Evolutionary conservation across 2,797 vertebrate genomes (phyloP).

Genomic region (Carcharodon carcharias): DNA sequence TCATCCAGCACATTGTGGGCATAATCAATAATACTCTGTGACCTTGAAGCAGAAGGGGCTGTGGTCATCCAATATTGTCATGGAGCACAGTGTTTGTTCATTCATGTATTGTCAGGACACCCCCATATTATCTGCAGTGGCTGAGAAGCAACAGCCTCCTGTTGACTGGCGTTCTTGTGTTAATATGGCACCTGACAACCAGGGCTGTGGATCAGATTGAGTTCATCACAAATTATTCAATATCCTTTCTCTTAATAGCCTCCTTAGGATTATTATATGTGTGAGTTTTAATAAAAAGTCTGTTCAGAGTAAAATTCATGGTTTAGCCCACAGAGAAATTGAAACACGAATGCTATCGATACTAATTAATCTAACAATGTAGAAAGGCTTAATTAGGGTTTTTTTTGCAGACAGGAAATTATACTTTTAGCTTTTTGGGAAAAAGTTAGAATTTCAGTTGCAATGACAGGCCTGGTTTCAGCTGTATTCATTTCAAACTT

Average conservation of each 20-base stretch:
- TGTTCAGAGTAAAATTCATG: neutral
- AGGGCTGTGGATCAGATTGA: neutral
- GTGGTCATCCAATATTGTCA: neutral
- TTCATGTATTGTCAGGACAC: neutral
- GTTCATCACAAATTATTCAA: neutral
- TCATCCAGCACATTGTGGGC: neutral
- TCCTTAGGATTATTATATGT: neutral
- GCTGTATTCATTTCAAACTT: neutral
- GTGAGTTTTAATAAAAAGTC: neutral
- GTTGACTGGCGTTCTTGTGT: neutral
- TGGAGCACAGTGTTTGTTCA: neutral
- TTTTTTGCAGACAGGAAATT: neutral
- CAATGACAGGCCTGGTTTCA: neutral
- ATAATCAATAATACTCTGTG: neutral
- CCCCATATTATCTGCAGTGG: neutral
- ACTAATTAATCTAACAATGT: neutral
- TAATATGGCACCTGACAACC: neutral
- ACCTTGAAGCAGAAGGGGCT: neutral
- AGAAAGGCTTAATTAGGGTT: neutral
- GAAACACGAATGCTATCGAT: neutral
- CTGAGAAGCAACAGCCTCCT: neutral
- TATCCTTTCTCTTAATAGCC: neutral
- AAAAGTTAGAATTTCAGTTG: neutral
- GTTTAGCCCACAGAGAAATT: too few species aligned
- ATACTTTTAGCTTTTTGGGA: neutral